Evolutionary conservation across 64 coral and sea anemone species (phyloP).

Genomic region (Platygyra sinensis): DNA sequence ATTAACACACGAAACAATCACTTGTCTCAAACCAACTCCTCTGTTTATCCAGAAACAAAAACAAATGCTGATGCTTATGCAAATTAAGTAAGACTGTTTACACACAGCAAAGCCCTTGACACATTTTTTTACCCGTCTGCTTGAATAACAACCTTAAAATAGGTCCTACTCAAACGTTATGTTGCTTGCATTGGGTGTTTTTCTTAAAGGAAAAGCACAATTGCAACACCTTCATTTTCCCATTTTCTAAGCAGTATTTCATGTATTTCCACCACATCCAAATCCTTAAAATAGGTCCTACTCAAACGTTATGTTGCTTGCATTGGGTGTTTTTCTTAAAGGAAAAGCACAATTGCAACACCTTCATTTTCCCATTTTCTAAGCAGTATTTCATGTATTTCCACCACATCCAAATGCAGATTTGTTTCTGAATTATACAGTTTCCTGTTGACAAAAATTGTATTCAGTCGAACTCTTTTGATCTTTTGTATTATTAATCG

Average conservation of each 20-base stretch:
- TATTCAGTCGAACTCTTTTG: neutral
- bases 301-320: neutral
- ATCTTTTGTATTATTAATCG: too few species aligned
- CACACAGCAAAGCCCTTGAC: neutral
- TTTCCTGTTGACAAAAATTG: neutral
- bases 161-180: neutral
- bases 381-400: neutral
- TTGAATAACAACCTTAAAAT: neutral
- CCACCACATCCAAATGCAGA: neutral
- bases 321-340: neutral
- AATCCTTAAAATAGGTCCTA: neutral
- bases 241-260: neutral
- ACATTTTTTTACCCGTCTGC: neutral
- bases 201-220: neutral
- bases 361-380: neutral
- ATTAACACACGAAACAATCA: neutral
- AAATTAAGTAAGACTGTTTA: neutral
- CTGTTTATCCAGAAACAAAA: neutral
- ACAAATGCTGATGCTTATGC: neutral
- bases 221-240: neutral
- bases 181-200: neutral
- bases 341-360: neutral
- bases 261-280: neutral
- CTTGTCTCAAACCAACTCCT: neutral
- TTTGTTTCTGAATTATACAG: neutral